phyloP scores from a whole-genome alignment of 2,797 vertebrate species.

The Avahi laniger region DNA sequence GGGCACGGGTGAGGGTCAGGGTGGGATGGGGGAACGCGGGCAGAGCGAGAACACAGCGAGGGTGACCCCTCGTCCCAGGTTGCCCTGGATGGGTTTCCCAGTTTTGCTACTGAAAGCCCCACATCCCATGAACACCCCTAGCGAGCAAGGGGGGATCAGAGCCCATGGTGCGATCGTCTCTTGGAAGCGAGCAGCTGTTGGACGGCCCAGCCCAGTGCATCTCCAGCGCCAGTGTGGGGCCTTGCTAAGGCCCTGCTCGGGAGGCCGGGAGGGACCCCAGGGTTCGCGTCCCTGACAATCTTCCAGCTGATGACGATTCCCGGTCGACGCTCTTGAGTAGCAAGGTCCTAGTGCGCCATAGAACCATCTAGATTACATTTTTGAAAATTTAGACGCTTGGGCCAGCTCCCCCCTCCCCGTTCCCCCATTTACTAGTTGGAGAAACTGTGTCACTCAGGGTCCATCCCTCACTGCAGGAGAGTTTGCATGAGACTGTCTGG shows the following conservation, averaged over 20 bases:
- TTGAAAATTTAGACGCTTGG: not conserved
- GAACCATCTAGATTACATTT: not conserved
- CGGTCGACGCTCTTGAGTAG: no score
- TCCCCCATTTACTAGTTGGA: no score
- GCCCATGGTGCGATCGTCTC: no score
- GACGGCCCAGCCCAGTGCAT: fast-evolving
- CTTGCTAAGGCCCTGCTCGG: not conserved
- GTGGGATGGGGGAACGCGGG: fast-evolving
- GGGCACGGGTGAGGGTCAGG: fast-evolving
- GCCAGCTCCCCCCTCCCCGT: not conserved
- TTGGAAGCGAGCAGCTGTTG: not conserved
- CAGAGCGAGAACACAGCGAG: no score
- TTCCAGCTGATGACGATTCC: no score
- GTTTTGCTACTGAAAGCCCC: not conserved
- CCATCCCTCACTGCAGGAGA: not conserved
- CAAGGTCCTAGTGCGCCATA: not conserved
- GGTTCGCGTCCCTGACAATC: not conserved
- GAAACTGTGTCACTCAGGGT: not conserved
- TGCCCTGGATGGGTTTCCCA: no score
- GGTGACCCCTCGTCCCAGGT: no score
- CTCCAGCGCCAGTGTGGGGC: not conserved
- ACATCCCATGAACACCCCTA: no score
- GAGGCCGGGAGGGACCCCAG: no score
- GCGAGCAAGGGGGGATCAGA: not conserved
- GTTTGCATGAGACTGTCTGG: not conserved